Conservation (phyloP, 2,113 vertebrate genomes). For the Orycteropus afer region DNA sequence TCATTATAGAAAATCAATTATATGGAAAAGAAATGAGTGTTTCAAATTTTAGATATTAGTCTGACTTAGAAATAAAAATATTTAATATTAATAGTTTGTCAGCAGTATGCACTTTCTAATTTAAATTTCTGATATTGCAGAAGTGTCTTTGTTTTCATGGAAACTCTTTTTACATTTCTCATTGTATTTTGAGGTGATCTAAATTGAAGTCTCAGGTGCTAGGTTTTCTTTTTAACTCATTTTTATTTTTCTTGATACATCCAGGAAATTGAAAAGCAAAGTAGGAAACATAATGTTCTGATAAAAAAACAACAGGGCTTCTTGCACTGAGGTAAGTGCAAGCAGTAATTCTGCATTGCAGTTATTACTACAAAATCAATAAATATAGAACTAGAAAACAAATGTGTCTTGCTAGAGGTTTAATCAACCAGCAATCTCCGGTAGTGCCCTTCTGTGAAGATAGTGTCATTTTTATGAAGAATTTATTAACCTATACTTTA, state of each 20-base stretch:
- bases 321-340: slow-evolving; percentile 4
- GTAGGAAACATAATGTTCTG: slow-evolving; percentile 44
- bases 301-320: not conserved
- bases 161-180: not conserved
- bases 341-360: not conserved
- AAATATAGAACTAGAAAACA: slow-evolving; percentile 60
- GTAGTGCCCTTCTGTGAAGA: slow-evolving; percentile 13
- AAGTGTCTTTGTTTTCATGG: not conserved
- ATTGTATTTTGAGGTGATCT: not conserved
- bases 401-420: slow-evolving; percentile 37
- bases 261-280: slow-evolving; percentile 52
- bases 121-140: slow-evolving; percentile 22
- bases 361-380: slow-evolving; percentile 62
- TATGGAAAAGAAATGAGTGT: not conserved
- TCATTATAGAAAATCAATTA: not conserved
- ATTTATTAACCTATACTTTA: slow-evolving; percentile 55
- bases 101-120: not conserved
- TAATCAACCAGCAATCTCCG: not conserved
- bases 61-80: not conserved
- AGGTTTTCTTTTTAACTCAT: not conserved
- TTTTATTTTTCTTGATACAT: slow-evolving; percentile 38
- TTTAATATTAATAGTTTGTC: not conserved
- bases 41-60: not conserved
- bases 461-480: slow-evolving; percentile 54
- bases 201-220: slow-evolving; percentile 25